Conservation (phyloP, 1,140 invertebrate species). For the Drosophila kepulauana region DNA sequence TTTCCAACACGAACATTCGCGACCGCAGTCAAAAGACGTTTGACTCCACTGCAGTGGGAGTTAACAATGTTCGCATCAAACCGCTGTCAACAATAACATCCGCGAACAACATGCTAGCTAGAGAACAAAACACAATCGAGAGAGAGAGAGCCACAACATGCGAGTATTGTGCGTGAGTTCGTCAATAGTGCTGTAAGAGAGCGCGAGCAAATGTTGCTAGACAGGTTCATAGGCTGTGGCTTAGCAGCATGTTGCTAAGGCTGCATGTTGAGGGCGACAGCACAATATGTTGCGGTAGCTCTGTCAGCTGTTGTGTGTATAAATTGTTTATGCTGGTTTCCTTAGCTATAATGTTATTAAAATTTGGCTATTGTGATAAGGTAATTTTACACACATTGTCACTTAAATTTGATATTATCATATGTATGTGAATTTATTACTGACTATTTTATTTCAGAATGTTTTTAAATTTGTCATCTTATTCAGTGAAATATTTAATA, state of each 20-base stretch:
- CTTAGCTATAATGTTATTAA: no score
- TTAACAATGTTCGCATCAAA: conserved; percentile 20
- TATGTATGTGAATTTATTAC: no score
- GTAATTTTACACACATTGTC: no score
- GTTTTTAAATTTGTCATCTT: no score
- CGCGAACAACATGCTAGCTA: background rate
- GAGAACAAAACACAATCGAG: background rate
- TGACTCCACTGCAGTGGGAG: background rate
- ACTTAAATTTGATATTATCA: no score
- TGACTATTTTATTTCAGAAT: no score
- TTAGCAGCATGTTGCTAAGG: conserved; percentile 5
- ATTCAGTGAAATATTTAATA: no score
- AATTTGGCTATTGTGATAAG: no score
- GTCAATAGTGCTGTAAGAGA: background rate
- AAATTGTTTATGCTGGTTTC: background rate
- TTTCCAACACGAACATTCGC: background rate
- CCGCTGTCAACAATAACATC: conserved; percentile 3
- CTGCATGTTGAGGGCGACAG: background rate
- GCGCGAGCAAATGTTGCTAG: background rate
- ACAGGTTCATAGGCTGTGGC: background rate
- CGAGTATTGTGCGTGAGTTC: background rate
- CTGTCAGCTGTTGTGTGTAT: background rate
- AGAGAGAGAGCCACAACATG: background rate
- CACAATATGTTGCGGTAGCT: background rate
- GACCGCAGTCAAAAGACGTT: conserved; percentile 2